A percentile compares a stretch with the other conserved stretches of the same genome.
Evolutionary conservation across 2,113 vertebrate species (phyloP).

Genomic region (Calonectris borealis): DNA sequence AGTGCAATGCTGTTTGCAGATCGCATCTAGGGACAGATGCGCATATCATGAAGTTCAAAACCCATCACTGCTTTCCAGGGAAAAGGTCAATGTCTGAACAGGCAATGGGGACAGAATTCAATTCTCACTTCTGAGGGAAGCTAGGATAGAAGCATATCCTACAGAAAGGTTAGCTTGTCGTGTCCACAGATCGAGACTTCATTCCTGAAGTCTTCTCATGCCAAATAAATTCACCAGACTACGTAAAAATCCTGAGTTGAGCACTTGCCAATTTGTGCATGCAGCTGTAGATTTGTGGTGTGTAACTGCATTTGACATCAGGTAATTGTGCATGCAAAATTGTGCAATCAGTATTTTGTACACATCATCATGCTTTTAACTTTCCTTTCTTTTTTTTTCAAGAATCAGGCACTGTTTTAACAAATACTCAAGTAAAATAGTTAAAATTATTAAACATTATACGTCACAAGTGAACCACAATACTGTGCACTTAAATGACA

Average conservation of each 20-base stretch:
- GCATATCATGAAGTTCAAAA: not conserved
- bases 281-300: not conserved
- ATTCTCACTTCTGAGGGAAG: not conserved
- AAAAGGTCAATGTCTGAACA: not conserved
- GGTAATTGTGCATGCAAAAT: slow-evolving; percentile 50
- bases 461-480: not conserved
- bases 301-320: slow-evolving; percentile 41
- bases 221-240: not conserved
- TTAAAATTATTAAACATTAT: not conserved
- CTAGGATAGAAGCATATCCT: not conserved
- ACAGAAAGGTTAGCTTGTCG: not conserved
- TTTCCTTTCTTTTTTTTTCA: not conserved
- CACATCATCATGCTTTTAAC: not conserved
- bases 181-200: not conserved
- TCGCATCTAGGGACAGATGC: not conserved
- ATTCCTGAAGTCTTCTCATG: not conserved
- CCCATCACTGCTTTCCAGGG: not conserved
- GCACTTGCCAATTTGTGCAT: not conserved
- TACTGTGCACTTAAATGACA: not conserved
- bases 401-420: not conserved
- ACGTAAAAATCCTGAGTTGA: not conserved
- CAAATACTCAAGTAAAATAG: not conserved
- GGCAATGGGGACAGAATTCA: not conserved
- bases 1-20: not conserved
- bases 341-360: slow-evolving; percentile 8